Evolutionary conservation across 2,113 vertebrate genomes (phyloP), one percentile per base, ranked within the genome.

Genomic region (Hippolais icterina): DNA sequence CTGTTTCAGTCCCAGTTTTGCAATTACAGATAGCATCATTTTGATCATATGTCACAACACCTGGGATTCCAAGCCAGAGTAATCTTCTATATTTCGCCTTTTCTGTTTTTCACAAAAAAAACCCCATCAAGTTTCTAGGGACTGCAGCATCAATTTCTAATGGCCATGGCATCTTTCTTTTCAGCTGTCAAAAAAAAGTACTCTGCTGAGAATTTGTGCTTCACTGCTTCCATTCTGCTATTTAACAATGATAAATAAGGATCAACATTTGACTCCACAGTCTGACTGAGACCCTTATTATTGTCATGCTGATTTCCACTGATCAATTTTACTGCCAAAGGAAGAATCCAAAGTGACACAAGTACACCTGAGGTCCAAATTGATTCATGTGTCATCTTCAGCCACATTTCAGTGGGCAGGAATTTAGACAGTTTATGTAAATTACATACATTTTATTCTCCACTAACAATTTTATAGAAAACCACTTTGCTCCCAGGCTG

Each of bases 211-310:
- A 95, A 69, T 74, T 59, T 86, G 63, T 80, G 88, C 75, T 90
- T 94, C 79, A 57, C 63, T 90, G 82, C 75, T 90, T 94, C 79
- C 71, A 74, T 77, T 92, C 71, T 70, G 17, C 53, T 69, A 92
- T 54, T 94, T 88, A 86, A 85, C 70, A 80, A 59, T 49, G 57
- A 90, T 69, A 93, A 93, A 83, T 80, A 95, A 65, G 41, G 31
- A 88, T 70, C 83, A 88, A 57, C 63, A 42, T 77, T 61, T 68
- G 81, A 83, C 47, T 95, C 61, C 24, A 6, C 69, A 27, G 49
- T 47, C 63, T 90, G 70, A 85, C 61, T 68, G 75, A 88, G 63
- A 85, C 33, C 46, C 6, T 93, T 69, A 49, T 78, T 77, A 66
- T 16, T 46, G 28, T 53, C 78, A 42, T 10, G 39, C 23, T 77